Base-by-base conservation (phyloP, 1,140 invertebrate genomes). In the Micrasema longulum region DNA sequence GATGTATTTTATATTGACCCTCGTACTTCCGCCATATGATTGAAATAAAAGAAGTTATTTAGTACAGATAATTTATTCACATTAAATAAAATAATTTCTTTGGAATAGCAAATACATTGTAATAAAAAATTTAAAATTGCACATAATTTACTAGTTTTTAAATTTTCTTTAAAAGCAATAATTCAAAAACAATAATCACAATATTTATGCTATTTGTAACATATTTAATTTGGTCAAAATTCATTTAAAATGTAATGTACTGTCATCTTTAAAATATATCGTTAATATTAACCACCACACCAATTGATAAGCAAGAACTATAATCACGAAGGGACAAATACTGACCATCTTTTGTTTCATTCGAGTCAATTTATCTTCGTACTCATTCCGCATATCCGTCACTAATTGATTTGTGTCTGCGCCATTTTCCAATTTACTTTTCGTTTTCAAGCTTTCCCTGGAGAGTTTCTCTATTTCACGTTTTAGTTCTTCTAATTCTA, bases 301-400 rank as follows among this genome's bases (percentile, higher is more conserved):
- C 2, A 75, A 12, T 31, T 72, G 71, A 70, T 72, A 72, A 4
- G 47, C 45, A 20, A 76, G n/a, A 35, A 69, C 66, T 52, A 76
- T 62, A 11, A 70, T 11, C 48, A 73, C 36, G 31, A 73, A 14
- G 20, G 71, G 71, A n/a, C 22, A 71, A 11, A 75, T 63, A 88
- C 88, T 86, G 82, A 90, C 88, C 88, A 91, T 90, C 87, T 89
- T 89, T 7, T 84, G 82, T 77, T 90, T 91, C 88, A 91, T 90
- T 78, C 88, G 85, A 70, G 88, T 88, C 72, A 91, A 80, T 80
- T 91, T 91, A 66, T 87, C 87, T 76, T 90, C 89, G 79, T 90
- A 88, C 74, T 90, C 88, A 6, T 84, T 81, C 14, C 88, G 81
- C 12, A 90, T 83, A 62, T 89, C 87, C 77, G 83, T 82, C 0